A percentile compares a stretch with the other conserved stretches of the same genome.
Evolutionary conservation across 2,888 invertebrate species (phyloP).

Genomic region (Elegia similella): DNA sequence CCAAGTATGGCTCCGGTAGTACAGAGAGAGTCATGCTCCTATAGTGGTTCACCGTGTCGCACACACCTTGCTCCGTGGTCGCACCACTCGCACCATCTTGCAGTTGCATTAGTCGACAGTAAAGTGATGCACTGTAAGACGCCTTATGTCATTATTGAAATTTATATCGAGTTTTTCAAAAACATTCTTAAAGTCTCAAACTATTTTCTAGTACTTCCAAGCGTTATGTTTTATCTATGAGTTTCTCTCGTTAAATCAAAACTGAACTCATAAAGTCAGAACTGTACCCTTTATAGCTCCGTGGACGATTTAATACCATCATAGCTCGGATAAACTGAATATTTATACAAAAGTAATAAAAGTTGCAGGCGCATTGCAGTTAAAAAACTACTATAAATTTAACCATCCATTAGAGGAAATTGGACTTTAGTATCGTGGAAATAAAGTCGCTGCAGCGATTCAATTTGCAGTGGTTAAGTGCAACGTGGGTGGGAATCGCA

Average conservation of each 20-base stretch:
- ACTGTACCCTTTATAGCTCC: conserved; percentile 3
- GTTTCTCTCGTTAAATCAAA: not conserved
- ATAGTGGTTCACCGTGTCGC: too few species aligned
- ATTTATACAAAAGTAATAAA: conserved; percentile 16
- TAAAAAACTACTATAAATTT: conserved; percentile 21
- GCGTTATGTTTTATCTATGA: not conserved
- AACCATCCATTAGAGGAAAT: conserved; percentile 14
- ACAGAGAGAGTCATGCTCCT: too few species aligned
- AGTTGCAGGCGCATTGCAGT: conserved; percentile 19
- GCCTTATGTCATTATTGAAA: too few species aligned
- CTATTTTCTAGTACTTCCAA: too few species aligned
- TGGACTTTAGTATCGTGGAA: conserved; percentile 19
- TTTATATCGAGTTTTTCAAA: too few species aligned
- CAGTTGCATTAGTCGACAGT: too few species aligned
- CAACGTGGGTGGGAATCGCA: conserved; percentile 35
- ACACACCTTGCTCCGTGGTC: too few species aligned
- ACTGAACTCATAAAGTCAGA: conserved; percentile 2
- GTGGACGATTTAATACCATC: conserved; percentile 12
- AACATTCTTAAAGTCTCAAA: too few species aligned
- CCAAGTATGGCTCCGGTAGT: too few species aligned
- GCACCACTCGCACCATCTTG: too few species aligned
- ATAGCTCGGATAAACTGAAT: conserved; percentile 4
- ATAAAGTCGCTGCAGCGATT: conserved; percentile 19
- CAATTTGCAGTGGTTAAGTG: conserved; percentile 4
- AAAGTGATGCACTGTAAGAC: too few species aligned